Base-by-base conservation (phyloP, 23 tunicate genomes). In the Trididemnum clinides region DNA sequence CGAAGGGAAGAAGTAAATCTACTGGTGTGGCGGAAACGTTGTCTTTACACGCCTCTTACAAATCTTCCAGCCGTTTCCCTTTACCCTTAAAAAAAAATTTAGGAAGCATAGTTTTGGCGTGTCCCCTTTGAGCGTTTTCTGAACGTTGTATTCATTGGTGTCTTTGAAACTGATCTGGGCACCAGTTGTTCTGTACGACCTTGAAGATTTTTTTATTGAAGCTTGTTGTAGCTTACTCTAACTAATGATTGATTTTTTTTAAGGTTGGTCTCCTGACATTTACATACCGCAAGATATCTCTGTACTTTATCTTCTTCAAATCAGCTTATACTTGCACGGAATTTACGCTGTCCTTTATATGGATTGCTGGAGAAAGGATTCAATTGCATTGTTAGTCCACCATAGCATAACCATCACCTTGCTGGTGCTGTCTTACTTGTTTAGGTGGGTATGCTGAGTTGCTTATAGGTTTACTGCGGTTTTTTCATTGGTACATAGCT, bases 361-460 rank as follows among this genome's bases (percentile, higher is more conserved):
- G 74, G 97, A 92, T 70, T 86, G 82, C 32, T 92, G 97, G 97
- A 84, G 97, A 50, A 92, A 87, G 57, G 97, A 92, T 69, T 82
- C 91, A 1, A 33, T 49, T 0, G 85, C 82, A 4, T 54, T 92
- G 78, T 80, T 92, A 1, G 2, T 83, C 22, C 97, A 92, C 49
- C 97, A 92, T 69, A 34, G 82, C 25, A 72, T 87, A 21, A 63
- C 97, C 0, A 66, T 92, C 28, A 33, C 83, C 23, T 75, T 92
- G 7, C 71, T 92, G 22, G 76, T 73, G 49, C 36, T 71, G 10
- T 92, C 97, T 7, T 92, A 87, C 71, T n/a, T 83, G 57, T 86
- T 83, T 63, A 87, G 90, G 97, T 92, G 27, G 51, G 78, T 64
- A 31, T 66, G n/a, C n/a, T n/a, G n/a, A n/a, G n/a, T n/a, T n/a